Percentiles rank a stretch among this genome's conserved stretches.
phyloP scores from a whole-genome alignment of 1,140 invertebrate species.

The Hycleus cichorii region DNA sequence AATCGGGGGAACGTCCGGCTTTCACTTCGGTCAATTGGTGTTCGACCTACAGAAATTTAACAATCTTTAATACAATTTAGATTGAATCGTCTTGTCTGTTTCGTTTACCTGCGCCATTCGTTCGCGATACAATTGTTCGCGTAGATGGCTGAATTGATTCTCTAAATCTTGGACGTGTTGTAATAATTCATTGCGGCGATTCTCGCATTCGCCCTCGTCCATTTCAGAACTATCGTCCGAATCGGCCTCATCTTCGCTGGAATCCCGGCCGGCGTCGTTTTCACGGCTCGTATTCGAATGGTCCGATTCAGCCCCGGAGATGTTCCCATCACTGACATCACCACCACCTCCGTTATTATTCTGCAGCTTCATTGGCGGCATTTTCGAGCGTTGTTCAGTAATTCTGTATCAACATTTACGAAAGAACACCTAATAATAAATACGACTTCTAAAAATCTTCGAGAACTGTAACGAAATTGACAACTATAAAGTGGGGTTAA shows the following conservation, averaged over 20 bases:
- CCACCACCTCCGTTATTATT: slow-evolving; percentile 45
- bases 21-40: slow-evolving; percentile 78
- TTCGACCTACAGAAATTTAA: slow-evolving; percentile 59
- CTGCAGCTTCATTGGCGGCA: slow-evolving; percentile 34
- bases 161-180: slow-evolving; percentile 84
- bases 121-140: slow-evolving; percentile 85
- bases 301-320: slow-evolving; percentile 57
- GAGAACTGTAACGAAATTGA: no score
- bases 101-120: slow-evolving; percentile 73
- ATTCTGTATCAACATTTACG: no score
- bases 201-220: slow-evolving; percentile 88
- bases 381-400: slow-evolving; percentile 3
- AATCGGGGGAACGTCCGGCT: slow-evolving; percentile 78
- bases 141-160: slow-evolving; percentile 75
- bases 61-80: slow-evolving; percentile 65
- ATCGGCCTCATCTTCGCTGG: slow-evolving; percentile 65
- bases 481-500: no score
- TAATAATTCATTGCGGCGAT: slow-evolving; percentile 69
- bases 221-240: slow-evolving; percentile 81
- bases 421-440: no score
- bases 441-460: no score
- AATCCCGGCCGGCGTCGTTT: slow-evolving; percentile 55
- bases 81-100: no score
- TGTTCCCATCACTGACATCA: slow-evolving; percentile 49
- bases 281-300: slow-evolving; percentile 50